Conservation (phyloP, 2,888 invertebrate genomes). For the Mechanitis mazaeus region DNA sequence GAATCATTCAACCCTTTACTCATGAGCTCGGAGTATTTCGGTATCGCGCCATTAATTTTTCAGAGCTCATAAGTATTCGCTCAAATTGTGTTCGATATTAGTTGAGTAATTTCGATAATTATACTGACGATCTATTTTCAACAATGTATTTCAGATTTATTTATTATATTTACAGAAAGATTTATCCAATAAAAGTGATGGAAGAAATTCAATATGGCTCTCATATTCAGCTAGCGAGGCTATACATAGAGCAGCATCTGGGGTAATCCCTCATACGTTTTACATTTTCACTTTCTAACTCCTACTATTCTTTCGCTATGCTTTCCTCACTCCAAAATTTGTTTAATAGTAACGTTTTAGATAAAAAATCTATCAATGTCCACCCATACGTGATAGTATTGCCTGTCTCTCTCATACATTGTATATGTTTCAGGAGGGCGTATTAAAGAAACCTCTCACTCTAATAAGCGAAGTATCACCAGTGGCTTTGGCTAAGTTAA, state of each 20-base stretch:
- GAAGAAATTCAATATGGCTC: constrained; percentile 74
- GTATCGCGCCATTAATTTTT: too few relatives aligned
- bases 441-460: constrained; percentile 48
- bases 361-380: too few relatives aligned
- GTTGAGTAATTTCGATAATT: too few relatives aligned
- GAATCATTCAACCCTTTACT: too few relatives aligned
- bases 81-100: too few relatives aligned
- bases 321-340: neutral
- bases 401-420: neutral
- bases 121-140: too few relatives aligned
- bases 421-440: constrained; percentile 44
- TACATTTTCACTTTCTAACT: neutral
- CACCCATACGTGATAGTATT: too few relatives aligned
- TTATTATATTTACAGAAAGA: constrained; percentile 39
- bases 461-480: constrained; percentile 83
- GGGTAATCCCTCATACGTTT: constrained; percentile 36
- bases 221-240: constrained; percentile 78
- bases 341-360: too few relatives aligned
- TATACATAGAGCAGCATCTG: constrained; percentile 74
- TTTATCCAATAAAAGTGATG: constrained; percentile 43
- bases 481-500: constrained; percentile 87
- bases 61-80: too few relatives aligned
- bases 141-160: too few relatives aligned
- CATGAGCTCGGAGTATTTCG: too few relatives aligned
- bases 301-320: neutral